Evolutionary conservation across 2,888 invertebrate species (phyloP), one percentile per base, ranked within the genome.

Genomic region (Netelia virgata): DNA sequence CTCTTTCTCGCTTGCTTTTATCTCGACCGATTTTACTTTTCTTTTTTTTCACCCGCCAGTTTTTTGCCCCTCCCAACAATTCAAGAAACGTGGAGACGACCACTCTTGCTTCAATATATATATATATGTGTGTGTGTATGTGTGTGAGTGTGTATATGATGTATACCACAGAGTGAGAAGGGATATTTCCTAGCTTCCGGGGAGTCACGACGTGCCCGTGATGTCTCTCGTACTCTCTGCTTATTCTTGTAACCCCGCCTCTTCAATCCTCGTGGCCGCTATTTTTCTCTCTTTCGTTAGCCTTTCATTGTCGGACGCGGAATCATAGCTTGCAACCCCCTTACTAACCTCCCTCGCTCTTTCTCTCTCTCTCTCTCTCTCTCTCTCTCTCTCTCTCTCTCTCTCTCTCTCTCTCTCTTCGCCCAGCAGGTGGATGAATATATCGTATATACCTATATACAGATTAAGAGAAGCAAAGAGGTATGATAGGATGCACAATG

Each of bases 401-500:
- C 41, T 1, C n/a, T 23, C 69, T 69, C 75, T 70, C 68, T 43
- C 66, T 47, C 72, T 43, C 75, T 36, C 28, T 36, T 36, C 20
- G 8, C 23, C 23, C 28, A n/a, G 23, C n/a, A 61, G 10, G 10
- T 61, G n/a, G 3, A 28, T 61, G 61, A 5, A 61, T 10, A 14
- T 66, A 14, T 66, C 6, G 14, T 28, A 41, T 66, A 66, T 66
- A 28, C 41, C 6, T 66, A 18, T 28, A 66, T 66, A 28, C 20
- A 66, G 20, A 66, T 16, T 18, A 43, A 36, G 41, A 9, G 55
- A 47, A 69, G 66, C 57, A 75, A 68, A 57, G 82, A 68, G 47
- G 77, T 72, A 85, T 47, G 70, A 85, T 74, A 61, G 78, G 82
- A 79, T 74, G 85, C 79, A 79, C 82, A 85, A 84, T 86, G 78